These are phyloP conservation scores for Lepeophtheirus salmonis DNA, from an alignment of 1,140 invertebrate genomes.

Conservation along the genomic window DNA sequence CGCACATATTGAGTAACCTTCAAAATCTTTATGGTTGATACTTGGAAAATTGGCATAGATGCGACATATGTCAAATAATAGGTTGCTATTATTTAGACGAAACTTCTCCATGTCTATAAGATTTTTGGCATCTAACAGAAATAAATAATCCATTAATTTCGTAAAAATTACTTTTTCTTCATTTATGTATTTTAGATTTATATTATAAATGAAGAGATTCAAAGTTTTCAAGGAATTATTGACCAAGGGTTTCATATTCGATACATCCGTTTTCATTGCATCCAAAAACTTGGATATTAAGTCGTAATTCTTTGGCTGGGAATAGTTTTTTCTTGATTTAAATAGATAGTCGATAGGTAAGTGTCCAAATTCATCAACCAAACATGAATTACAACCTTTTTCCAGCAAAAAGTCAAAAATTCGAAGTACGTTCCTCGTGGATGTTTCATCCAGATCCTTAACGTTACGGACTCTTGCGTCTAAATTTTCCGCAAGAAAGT, in stretches of 20 bases:
- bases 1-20: neutral
- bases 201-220: neutral
- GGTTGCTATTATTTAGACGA: neutral
- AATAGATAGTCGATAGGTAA: neutral
- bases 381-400: neutral
- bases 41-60: neutral
- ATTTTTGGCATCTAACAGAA: neutral
- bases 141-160: neutral
- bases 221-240: neutral
- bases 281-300: neutral
- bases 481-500: conserved; percentile 16
- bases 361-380: neutral
- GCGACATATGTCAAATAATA: neutral
- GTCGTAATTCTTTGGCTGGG: neutral
- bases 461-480: neutral
- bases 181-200: neutral
- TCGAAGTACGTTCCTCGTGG: neutral
- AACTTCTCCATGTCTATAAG: neutral
- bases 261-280: neutral
- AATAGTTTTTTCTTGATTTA: too few species aligned
- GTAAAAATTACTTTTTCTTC: neutral
- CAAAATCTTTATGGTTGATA: neutral
- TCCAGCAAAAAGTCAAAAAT: neutral
- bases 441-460: neutral
- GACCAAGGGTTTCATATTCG: neutral